Percentiles rank a stretch among this genome's conserved stretches.
Evolutionary conservation across 2,113 vertebrate species (phyloP).

Genomic region (Aegotheles bennettii): DNA sequence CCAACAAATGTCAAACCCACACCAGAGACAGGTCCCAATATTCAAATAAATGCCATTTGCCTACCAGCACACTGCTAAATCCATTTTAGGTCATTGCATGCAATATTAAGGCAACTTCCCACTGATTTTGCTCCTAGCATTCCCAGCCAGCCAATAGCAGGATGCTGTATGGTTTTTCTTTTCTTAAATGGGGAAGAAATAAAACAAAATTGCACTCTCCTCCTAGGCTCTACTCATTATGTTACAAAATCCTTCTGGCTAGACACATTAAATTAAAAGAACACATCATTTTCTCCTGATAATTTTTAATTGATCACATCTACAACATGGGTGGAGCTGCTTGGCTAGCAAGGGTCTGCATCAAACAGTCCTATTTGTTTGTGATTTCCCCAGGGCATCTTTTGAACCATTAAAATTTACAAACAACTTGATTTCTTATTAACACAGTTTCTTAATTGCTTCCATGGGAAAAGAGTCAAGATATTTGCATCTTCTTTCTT

Average conservation of each 20-base stretch:
- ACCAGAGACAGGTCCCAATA: accelerated
- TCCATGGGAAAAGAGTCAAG: slow-evolving; percentile 65
- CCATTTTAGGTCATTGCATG: not conserved
- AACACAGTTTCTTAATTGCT: slow-evolving; percentile 69
- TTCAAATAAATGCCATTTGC: not conserved
- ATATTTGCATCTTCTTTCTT: slow-evolving; percentile 58
- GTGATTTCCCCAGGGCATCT: slow-evolving; percentile 53
- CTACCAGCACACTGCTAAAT: not conserved
- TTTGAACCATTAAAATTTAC: slow-evolving; percentile 63
- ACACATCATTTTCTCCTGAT: not conserved
- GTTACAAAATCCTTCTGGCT: not conserved
- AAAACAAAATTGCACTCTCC: not conserved
- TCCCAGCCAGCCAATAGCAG: not conserved
- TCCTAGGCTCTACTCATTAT: not conserved
- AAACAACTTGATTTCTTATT: slow-evolving; percentile 66
- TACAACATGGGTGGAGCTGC: slow-evolving; percentile 11
- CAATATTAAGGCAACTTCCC: not conserved
- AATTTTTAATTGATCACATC: slow-evolving; percentile 59
- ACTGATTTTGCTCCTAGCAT: not conserved
- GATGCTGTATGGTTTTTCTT: not conserved
- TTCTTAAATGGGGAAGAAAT: not conserved
- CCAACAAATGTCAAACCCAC: not conserved
- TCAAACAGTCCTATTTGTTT: slow-evolving; percentile 34
- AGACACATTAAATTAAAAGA: not conserved
- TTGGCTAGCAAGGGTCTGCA: not conserved